Base-by-base conservation (phyloP, 2,113 vertebrate species). In the Leptosomus discolor region DNA sequence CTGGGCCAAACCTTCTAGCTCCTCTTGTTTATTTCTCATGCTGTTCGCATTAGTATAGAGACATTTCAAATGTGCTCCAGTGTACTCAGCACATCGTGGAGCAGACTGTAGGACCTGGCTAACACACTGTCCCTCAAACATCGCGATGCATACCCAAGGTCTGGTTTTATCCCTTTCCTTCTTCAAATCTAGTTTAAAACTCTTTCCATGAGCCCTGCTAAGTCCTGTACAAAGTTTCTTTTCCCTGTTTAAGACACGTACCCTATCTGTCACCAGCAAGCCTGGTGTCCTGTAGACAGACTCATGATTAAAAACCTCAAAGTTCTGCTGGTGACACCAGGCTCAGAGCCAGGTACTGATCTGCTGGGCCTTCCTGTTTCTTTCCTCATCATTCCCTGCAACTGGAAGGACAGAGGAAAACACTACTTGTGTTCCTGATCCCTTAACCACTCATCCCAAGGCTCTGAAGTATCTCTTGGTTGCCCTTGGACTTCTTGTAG, bases 11-110 rank as follows among this genome's bases (percentile, higher is more conserved):
- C 14, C 8, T 50, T 60, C 54, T 50, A 50, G 29, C 22, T 83
- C 23, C 43, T 61, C 36, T 43, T 51, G 19, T 83, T 71, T 51
- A 70, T 60, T 41, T 18, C 36, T 70, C 36, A 41, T 14, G 27
- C 43, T 17, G 17, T 2, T 2, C 1, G 1, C 22, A 17, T 56
- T 34, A 39, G 5, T 34, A 34, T 17, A 34, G 6, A 17, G 54
- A 39, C 43, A 34, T 54, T n/a, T n/a, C n/a, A n/a, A n/a, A 21
- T 32, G 21, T 36, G 32, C 26, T 63, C 57, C 48, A 45, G 26
- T 32, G 14, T 65, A 56, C 29, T 34, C 41, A 74, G 41, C 11
- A 39, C 17, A 75, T n/a, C 1, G 1, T 71, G 45, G 11, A 50
- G 19, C 19, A 41, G 30, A 71, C 36, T 22, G 30, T 50, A 41